Base-by-base conservation (phyloP, 2,888 invertebrate genomes). In the Dichetophora obliterata region DNA sequence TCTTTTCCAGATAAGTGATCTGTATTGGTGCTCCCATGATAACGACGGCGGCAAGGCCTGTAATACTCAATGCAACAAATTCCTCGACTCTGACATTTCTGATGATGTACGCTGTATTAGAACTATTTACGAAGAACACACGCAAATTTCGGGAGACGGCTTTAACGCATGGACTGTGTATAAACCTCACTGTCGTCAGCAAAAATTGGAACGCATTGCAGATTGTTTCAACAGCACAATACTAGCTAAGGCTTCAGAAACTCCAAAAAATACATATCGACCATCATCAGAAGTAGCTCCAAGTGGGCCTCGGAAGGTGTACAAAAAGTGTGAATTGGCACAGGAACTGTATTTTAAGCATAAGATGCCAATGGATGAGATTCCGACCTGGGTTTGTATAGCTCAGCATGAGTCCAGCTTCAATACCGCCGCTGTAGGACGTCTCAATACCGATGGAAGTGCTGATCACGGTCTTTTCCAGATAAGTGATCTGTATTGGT, bases 121-220 rank as follows among this genome's bases (percentile, higher is more conserved):
- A 43, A 90, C 89, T 34, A 92, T 95, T 72, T 91, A 92, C 84
- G 90, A 93, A n/a, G 93, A 94, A 82, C 94, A 94, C 85, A 91
- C 92, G 16, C 88, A 91, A 1, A 87, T 94, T 1, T 92, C 92
- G 6, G 94, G 94, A 0, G 90, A 94, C 85, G 94, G 94, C 0
- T 95, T 93, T 85, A 91, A 91, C 63, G 94, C 94, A 0, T 94
- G 94, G 94, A 92, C 92, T 0, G 94, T 93, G 1, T 94, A 94
- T 84, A 90, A 91, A 0, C 90, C 90, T 0, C 90, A 92, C 83
- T 94, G 94, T 83, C 90, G 90, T 68, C 79, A 84, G 9, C 86
- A 88, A 22, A 89, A 89, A 5, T 78, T 91, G 43, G 90, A 91
- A 57, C 91, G 91, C 16, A 69, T 87, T 16, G 82, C 82, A 22